Base-by-base conservation (phyloP, 2,888 invertebrate species). In the Sphaerophoria taeniata region DNA sequence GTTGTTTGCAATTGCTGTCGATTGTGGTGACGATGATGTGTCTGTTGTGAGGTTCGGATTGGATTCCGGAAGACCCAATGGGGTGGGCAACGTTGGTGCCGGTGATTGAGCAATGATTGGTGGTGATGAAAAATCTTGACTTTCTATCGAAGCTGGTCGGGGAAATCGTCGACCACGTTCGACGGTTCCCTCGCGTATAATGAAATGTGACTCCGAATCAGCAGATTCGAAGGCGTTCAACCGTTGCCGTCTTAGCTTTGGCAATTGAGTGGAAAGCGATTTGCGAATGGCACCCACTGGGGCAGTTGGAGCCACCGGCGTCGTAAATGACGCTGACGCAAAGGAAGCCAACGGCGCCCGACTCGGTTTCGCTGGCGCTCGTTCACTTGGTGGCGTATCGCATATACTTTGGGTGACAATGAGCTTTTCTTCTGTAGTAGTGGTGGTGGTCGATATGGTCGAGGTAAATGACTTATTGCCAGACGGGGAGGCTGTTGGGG, bases 381-480 rank as follows among this genome's bases (percentile, higher is more conserved):
- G 89, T 74, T 92, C 92, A 55, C 88, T 88, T n/a, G 92, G 92
- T 83, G 92, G 92, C 53, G 91, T 91, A 87, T 92, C 92, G 79
- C 90, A 89, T 67, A 87, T 89, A 88, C 92, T 91, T 88, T 90
- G 90, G 71, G 91, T 92, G 88, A 91, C 90, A 89, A 89, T 88
- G 82, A 91, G 88, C 78, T 86, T 87, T 83, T 89, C 89, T 83
- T 89, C 89, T 87, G 89, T 88, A 61, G 87, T 87, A 60, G 87
- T 87, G 31, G 87, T 83, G 79, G 88, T 87, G 45, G 86, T 86
- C 34, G 86, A 81, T 65, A 74, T 72, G n/a, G 69, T 71, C 14
- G 85, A 74, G 61, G 81, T 74, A 6, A 86, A 73, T 34, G 80
- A 76, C 81, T 87, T 73, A 71, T 71, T 84, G 45, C 34, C 14